Evolutionary conservation across 64 coral and sea anemone species (phyloP).

Genomic region (Pocillopora verrucosa): DNA sequence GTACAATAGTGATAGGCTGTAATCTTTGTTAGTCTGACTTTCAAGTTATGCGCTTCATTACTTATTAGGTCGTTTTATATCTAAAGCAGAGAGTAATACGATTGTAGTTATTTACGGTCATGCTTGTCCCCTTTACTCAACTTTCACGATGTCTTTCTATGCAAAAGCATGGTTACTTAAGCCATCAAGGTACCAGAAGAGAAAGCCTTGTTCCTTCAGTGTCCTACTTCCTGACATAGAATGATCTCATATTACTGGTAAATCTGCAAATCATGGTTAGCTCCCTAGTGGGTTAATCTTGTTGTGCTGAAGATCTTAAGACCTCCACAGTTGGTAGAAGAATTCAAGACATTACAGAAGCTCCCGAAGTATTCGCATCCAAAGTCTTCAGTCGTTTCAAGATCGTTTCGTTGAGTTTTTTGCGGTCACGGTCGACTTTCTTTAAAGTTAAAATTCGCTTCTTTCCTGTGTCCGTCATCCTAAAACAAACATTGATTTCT

Average conservation of each 20-base stretch:
- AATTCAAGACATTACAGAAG: constrained; percentile 21
- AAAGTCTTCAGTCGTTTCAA: constrained; percentile 68
- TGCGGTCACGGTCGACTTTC: constrained; percentile 91
- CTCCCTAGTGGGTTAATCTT: background rate
- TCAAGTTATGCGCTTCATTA: background rate
- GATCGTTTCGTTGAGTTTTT: constrained; percentile 92
- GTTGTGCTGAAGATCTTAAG: background rate
- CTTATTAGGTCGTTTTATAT: background rate
- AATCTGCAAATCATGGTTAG: background rate
- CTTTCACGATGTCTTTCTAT: background rate
- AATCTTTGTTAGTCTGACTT: background rate
- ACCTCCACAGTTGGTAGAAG: background rate
- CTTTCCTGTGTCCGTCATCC: constrained; percentile 90
- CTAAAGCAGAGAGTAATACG: background rate
- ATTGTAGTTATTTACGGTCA: background rate
- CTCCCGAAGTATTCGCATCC: constrained; percentile 64
- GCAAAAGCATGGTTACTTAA: too few species aligned
- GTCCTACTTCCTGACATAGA: background rate
- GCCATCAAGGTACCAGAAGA: too few species aligned
- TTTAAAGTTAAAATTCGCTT: constrained; percentile 76
- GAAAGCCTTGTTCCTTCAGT: background rate
- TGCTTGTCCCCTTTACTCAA: background rate
- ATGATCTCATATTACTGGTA: background rate
- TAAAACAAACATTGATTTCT: constrained; percentile 9
- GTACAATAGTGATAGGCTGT: too few species aligned